Percentiles rank a stretch among this genome's conserved stretches.
These are phyloP conservation scores for Euplagia quadripunctaria DNA, from an alignment of 2,888 invertebrate species.

Conservation along the genomic window DNA sequence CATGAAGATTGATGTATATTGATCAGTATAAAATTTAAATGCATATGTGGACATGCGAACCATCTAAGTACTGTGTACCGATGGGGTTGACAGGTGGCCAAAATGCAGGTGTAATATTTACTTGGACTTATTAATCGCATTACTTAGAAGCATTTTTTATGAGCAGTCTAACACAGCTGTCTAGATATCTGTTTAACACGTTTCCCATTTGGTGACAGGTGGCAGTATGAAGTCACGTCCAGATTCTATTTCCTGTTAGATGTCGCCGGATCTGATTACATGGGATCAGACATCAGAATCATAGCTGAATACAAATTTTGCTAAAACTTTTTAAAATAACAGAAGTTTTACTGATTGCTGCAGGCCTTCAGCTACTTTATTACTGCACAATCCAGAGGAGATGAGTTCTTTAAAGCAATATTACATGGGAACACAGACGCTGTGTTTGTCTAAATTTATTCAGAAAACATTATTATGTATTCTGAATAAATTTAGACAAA, in stretches of 20 bases:
- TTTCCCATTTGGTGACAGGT: conserved; percentile 41
- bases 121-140: neutral
- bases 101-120: neutral
- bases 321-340: conserved; percentile 22
- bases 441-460: too few relatives aligned
- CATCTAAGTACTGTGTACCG: too few relatives aligned
- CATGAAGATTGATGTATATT: too few relatives aligned
- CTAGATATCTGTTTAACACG: conserved; percentile 9
- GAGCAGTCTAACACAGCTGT: neutral
- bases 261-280: conserved; percentile 43
- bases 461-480: too few relatives aligned
- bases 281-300: conserved; percentile 50
- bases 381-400: too few relatives aligned
- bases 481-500: too few relatives aligned
- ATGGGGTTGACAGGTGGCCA: too few relatives aligned
- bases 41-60: too few relatives aligned
- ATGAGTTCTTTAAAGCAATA: too few relatives aligned
- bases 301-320: conserved; percentile 54
- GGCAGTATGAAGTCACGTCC: conserved; percentile 53
- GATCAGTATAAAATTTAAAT: too few relatives aligned
- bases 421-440: too few relatives aligned
- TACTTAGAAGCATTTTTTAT: neutral
- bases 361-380: neutral
- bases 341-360: conserved; percentile 12
- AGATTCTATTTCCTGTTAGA: conserved; percentile 56